Base-by-base conservation (phyloP, 2,113 vertebrate genomes). In the Pipa parva region DNA sequence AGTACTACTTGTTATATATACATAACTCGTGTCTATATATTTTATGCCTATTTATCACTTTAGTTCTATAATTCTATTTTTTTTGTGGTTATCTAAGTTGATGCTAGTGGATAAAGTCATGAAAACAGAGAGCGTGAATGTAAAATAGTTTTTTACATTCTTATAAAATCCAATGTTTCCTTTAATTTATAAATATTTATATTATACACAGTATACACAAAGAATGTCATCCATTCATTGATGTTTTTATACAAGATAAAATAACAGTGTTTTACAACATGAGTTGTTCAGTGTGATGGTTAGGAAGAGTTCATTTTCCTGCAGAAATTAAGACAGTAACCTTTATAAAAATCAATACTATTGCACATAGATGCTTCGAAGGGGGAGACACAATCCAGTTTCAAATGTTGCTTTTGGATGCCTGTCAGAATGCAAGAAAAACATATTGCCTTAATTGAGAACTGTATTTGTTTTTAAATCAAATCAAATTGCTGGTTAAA, bases 321-420 rank as follows among this genome's bases (percentile, higher is more conserved):
- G 37, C 37, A 65, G 37, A 56, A 65, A 65, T 65, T 56, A 65
- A 65, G 51, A 56, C 51, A 24, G 18, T 65, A 65, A 65, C 63
- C 63, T 65, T 65, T 56, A 24, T 28, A 46, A 29, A 65, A 42
- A 65, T 65, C 51, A 65, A 65, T 65, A 65, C 3, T 27, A n/a
- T n/a, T 28, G 28, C 63, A 56, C 28, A 51, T 45, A 56, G 63
- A 65, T 51, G 54, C 56, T 56, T 31, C 5, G 36, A 65, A 39
- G 51, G 42, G 20, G 18, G 13, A 56, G 51, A 65, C 10, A 56
- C 18, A 57, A 65, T 56, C 51, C 26, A 46, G 63, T 45, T 65
- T 52, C 37, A 46, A 65, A 65, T 39, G 63, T 37, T 65, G 52
- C 45, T 56, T 56, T 65, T 56, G 26, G 52, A 65, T 56, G 52